Evolutionary conservation across 2,113 vertebrate genomes (phyloP), one percentile per base, ranked within the genome.

Genomic region (Octodon degus): DNA sequence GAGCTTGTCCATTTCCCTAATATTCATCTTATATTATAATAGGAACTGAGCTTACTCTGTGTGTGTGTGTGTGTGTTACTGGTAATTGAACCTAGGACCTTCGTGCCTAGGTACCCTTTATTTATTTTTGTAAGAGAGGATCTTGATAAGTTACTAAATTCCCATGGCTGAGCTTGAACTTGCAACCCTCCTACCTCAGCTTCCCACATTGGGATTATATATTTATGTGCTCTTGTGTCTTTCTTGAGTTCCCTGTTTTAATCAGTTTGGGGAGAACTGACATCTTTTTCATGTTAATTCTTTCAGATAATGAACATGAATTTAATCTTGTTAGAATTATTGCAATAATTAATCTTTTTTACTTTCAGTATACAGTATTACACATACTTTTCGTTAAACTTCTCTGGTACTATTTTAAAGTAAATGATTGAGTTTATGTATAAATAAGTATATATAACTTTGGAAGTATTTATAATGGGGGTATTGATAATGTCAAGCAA

Each of bases 241-340:
- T 13, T 30, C 47, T 50, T 85, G 9, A 63, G 4, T 74, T 85
- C 1, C 70, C 14, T 81, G 2, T 74, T 50, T 83, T 53, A 25
- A 9, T 58, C 58, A 65, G 9, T 55, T 55, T 70, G 27, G 24
- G n/a, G 34, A 90, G n/a, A 77, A 62, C 1, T 58, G 58, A 1
- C n/a, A 27, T 60, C 34, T 65, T 85, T 79, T 67, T 30, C 34
- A 17, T 76, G 25, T 65, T 40, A 34, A 47, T 24, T 93, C 37
- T 92, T 86, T 5, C 6, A 68, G 79, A 20, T 37, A 76, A 50
- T 25, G 9, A 65, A 30, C 2, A 14, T 86, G 3, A 70, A 89
- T 70, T 95, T 92, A 63, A 3, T 63, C 17, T 86, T 67, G 2
- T 77, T 90, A 86, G 34, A 70, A 63, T 92, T 95, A 19, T 63